These are phyloP conservation scores for Chlorops oryzae DNA, from an alignment of 1,140 invertebrate genomes.

Conservation along the genomic window DNA sequence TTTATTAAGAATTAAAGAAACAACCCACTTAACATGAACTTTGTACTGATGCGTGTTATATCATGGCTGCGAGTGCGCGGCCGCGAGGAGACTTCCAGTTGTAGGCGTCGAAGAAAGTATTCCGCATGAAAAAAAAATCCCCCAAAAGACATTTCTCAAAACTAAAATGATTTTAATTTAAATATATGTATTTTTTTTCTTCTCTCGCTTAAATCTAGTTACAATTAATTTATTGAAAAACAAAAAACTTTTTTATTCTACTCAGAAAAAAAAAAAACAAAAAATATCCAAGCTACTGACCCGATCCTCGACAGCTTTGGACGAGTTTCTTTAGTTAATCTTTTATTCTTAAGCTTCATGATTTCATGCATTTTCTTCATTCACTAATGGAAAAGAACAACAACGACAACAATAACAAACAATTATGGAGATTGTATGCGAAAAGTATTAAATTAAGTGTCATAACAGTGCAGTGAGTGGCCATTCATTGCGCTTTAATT, in stretches of 20 bases:
- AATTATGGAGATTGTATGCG: constrained; percentile 11
- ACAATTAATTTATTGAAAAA: constrained; percentile 7
- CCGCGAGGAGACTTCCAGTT: constrained; percentile 48
- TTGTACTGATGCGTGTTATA: too few relatives aligned
- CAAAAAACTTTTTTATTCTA: constrained; percentile 10
- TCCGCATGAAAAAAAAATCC: too few relatives aligned
- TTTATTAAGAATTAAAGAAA: too few relatives aligned
- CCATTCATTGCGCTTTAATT: too few relatives aligned
- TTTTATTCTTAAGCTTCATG: too few relatives aligned
- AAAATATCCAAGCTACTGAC: neutral
- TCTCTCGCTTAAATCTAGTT: constrained; percentile 20
- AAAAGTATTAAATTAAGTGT: constrained; percentile 48
- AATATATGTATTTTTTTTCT: constrained; percentile 12
- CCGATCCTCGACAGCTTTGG: too few relatives aligned
- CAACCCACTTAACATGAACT: too few relatives aligned
- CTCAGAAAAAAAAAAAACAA: constrained; percentile 12
- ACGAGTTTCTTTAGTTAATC: too few relatives aligned
- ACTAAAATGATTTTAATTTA: constrained; percentile 12
- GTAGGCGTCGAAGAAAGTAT: constrained; percentile 43
- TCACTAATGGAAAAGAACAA: constrained; percentile 17
- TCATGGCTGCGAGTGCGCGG: constrained; percentile 42
- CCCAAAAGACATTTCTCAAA: neutral
- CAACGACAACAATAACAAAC: constrained; percentile 5
- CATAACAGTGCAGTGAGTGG: constrained; percentile 33
- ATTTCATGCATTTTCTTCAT: too few relatives aligned